phyloP scores from a whole-genome alignment of 2,888 invertebrate species.

The Epicampocera succincta region DNA sequence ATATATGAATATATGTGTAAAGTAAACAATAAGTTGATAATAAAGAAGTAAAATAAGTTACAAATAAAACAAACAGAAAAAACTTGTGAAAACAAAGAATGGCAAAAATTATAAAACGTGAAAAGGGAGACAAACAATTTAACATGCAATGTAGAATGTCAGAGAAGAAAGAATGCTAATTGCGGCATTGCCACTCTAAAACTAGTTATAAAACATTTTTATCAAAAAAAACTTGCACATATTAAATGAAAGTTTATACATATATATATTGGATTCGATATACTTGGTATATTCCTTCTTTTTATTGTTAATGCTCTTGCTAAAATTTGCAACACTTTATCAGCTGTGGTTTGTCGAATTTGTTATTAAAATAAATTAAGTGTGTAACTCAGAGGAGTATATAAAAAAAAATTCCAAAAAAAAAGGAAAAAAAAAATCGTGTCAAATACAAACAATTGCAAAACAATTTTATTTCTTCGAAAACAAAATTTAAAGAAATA shows the following conservation, averaged over 20 bases:
- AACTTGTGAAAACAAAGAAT: slow-evolving; percentile 45
- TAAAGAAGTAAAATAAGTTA: slow-evolving; percentile 27
- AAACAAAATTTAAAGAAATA: slow-evolving; percentile 54
- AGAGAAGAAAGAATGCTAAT: slow-evolving; percentile 59
- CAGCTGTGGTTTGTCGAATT: slow-evolving; percentile 62
- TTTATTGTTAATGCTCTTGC: slow-evolving; percentile 1
- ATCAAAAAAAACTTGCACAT: slow-evolving; percentile 4
- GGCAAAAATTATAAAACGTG: slow-evolving; percentile 41
- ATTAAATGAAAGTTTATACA: slow-evolving; percentile 7
- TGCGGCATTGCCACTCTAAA: slow-evolving; percentile 54
- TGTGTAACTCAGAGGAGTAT: slow-evolving; percentile 48
- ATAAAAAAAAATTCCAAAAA: slow-evolving; percentile 64
- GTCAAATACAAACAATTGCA: slow-evolving; percentile 74
- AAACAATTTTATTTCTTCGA: slow-evolving; percentile 71
- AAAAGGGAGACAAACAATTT: slow-evolving; percentile 45
- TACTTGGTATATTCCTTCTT: slow-evolving; percentile 1
- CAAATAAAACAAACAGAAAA: slow-evolving; percentile 38
- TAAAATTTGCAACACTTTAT: slow-evolving; percentile 46
- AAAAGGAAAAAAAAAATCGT: slow-evolving; percentile 71
- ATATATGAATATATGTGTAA: slow-evolving; percentile 4
- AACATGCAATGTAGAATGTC: slow-evolving; percentile 63
- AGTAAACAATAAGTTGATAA: slow-evolving; percentile 36
- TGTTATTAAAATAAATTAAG: slow-evolving; percentile 39
- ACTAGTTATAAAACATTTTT: slow-evolving; percentile 3
- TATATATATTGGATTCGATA: not conserved